phyloP scores from a whole-genome alignment of 2,797 vertebrate species.

The Sebastes glaucus region DNA sequence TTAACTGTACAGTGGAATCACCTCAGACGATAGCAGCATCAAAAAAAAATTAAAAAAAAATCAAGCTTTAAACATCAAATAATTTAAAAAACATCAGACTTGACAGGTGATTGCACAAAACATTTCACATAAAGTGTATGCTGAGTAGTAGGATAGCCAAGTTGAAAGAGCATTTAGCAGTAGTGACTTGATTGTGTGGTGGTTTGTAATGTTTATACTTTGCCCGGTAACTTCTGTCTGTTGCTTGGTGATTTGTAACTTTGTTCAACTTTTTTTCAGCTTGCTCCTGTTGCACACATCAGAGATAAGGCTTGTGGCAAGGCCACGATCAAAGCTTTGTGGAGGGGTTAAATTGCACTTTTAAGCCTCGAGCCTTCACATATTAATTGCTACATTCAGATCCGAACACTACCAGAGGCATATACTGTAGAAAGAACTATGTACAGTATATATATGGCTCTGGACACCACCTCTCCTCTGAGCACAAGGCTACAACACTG shows the following conservation, averaged over 20 bases:
- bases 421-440: conserved; percentile 65
- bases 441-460: conserved; percentile 69
- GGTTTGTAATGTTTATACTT: conserved; percentile 36
- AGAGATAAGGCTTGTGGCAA: conserved; percentile 82
- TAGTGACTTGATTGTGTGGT: conserved; percentile 59
- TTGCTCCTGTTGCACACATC: conserved; percentile 68
- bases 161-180: conserved; percentile 58
- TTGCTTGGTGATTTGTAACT: conserved; percentile 52
- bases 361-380: conserved; percentile 73
- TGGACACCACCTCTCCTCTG: conserved; percentile 59
- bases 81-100: conserved; percentile 45
- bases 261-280: conserved; percentile 65
- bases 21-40: conserved; percentile 73
- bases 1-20: conserved; percentile 60
- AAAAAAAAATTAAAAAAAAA: conserved; percentile 8
- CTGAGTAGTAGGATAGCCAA: conserved; percentile 51
- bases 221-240: conserved; percentile 43
- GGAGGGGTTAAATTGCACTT: conserved; percentile 83
- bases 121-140: conserved; percentile 59
- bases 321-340: conserved; percentile 80
- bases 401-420: conserved; percentile 68
- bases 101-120: conserved; percentile 70
- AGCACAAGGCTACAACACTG: conserved; percentile 48
- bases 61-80: conserved; percentile 59
- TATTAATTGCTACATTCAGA: conserved; percentile 80